Conservation (phyloP, 92 coral and sea anemone genomes). For the Phenganax stokvisi region DNA sequence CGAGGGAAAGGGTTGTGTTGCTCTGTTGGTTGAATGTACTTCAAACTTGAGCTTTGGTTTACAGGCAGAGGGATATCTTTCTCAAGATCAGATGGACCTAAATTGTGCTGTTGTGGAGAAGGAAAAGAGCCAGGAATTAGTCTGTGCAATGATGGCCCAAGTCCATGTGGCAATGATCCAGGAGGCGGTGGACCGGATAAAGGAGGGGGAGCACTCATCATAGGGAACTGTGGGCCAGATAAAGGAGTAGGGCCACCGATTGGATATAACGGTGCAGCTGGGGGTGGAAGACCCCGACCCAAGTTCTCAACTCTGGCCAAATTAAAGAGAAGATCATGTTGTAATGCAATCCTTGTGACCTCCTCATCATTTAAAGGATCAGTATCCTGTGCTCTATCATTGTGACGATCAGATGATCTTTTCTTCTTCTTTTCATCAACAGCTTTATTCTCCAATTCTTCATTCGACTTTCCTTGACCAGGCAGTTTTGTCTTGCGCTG, state of each 20-base stretch:
- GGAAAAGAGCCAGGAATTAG: neutral
- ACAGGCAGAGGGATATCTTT: neutral
- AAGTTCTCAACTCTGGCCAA: constrained; percentile 19
- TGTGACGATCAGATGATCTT: constrained; percentile 3
- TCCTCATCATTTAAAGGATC: neutral
- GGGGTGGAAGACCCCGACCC: neutral
- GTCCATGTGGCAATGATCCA: constrained; percentile 1
- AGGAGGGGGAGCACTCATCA: neutral
- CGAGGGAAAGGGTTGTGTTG: neutral
- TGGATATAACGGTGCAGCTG: neutral
- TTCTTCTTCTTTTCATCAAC: neutral
- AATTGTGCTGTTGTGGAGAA: neutral
- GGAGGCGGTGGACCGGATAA: constrained; percentile 3
- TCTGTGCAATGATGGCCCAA: neutral
- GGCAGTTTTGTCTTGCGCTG: neutral
- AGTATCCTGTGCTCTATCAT: neutral
- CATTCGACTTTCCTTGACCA: constrained; percentile 8
- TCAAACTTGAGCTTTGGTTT: constrained; percentile 12
- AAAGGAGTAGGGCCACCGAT: neutral
- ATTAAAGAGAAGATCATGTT: constrained; percentile 14
- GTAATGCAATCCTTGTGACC: neutral
- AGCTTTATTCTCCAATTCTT: neutral
- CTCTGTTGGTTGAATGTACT: constrained; percentile 32
- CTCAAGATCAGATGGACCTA: neutral
- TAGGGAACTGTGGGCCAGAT: neutral